phyloP scores from a whole-genome alignment of 2,888 invertebrate species.

The Coremacera marginata region DNA sequence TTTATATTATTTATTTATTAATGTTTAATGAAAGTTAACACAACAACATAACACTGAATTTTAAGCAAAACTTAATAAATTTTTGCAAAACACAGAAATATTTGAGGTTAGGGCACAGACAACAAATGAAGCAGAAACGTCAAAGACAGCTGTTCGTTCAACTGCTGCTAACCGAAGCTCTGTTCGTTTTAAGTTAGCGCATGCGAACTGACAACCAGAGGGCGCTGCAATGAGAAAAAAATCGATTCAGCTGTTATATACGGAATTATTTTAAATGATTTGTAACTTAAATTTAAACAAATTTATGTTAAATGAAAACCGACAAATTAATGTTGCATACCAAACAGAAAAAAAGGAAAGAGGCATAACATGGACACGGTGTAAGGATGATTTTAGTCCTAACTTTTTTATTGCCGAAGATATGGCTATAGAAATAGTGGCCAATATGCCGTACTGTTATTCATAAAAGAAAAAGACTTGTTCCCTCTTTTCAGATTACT shows the following conservation, averaged over 20 bases:
- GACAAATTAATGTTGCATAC: too few relatives aligned
- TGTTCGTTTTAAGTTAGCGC: conserved; percentile 18
- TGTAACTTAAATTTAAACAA: not conserved
- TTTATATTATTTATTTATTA: not conserved
- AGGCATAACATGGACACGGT: too few relatives aligned
- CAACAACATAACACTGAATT: not conserved
- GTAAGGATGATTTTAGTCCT: too few relatives aligned
- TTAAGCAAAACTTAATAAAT: not conserved
- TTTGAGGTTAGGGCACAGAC: not conserved
- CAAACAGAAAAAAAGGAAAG: too few relatives aligned
- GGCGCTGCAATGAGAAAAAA: not conserved
- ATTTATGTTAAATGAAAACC: too few relatives aligned
- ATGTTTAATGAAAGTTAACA: not conserved
- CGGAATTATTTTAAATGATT: not conserved
- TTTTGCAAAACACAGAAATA: not conserved
- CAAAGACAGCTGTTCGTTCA: conserved; percentile 38
- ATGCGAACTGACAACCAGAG: not conserved
- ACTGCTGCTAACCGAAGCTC: not conserved
- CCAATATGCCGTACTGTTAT: too few relatives aligned
- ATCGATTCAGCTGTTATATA: not conserved
- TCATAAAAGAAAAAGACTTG: too few relatives aligned
- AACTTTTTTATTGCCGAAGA: too few relatives aligned
- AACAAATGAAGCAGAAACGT: conserved; percentile 19
- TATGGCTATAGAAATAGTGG: too few relatives aligned
- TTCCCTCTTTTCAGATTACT: too few relatives aligned